Evolutionary conservation across 2,888 invertebrate genomes (phyloP).

Genomic region (Electrophaes corylata): DNA sequence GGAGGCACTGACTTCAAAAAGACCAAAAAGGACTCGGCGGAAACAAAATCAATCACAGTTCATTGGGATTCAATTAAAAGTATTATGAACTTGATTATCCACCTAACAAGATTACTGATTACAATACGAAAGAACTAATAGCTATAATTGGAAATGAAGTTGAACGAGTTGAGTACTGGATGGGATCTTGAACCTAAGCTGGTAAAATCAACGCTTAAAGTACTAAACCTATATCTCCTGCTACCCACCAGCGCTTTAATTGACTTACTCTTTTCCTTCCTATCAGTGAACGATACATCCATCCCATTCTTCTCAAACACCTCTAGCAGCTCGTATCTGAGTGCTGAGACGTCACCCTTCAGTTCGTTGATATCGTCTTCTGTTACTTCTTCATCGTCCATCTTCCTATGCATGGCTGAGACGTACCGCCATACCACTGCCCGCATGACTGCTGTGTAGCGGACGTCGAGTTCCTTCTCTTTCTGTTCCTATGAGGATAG

Average conservation of each 20-base stretch:
- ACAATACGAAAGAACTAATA: too few species aligned
- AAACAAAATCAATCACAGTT: neutral
- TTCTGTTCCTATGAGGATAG: conserved; percentile 61
- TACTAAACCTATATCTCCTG: too few species aligned
- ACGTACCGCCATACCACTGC: conserved; percentile 97
- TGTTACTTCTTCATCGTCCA: conserved; percentile 93
- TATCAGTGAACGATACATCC: conserved; percentile 90
- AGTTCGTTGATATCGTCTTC: conserved; percentile 97
- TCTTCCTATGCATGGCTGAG: conserved; percentile 92
- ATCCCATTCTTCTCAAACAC: conserved; percentile 94
- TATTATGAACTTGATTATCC: too few species aligned
- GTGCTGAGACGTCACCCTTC: conserved; percentile 95
- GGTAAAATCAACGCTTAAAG: too few species aligned
- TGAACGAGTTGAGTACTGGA: too few species aligned
- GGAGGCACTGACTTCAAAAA: too few species aligned
- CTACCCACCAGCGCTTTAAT: neutral
- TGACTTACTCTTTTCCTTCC: conserved; percentile 88
- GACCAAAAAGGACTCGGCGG: too few species aligned
- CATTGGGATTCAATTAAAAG: too few species aligned
- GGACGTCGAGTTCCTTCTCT: conserved; percentile 86
- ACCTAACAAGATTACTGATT: too few species aligned
- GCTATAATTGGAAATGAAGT: too few species aligned
- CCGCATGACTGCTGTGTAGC: conserved; percentile 93
- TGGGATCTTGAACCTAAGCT: too few species aligned
- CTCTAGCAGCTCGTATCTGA: conserved; percentile 96